phyloP scores from a whole-genome alignment of 2,888 invertebrate species.

The Brachynemurus nebulosus region DNA sequence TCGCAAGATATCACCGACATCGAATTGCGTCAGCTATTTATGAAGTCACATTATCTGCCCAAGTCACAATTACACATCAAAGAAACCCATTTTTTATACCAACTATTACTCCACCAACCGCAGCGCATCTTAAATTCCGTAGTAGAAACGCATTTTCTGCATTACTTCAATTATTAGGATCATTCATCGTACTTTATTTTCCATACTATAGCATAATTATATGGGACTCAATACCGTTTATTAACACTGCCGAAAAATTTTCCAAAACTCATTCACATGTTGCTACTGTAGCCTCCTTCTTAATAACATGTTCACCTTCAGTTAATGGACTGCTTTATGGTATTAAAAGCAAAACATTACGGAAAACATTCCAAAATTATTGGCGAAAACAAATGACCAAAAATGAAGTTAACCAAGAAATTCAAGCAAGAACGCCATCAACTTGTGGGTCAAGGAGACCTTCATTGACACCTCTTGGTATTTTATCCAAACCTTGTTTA shows the following conservation, averaged over 20 bases:
- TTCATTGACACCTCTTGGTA: conserved; percentile 44
- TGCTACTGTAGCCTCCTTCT: conserved; percentile 45
- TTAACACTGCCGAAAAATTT: too few relatives aligned
- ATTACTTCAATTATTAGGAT: conserved; percentile 58
- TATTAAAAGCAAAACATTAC: conserved; percentile 54
- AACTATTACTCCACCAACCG: conserved; percentile 42
- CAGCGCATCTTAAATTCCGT: conserved; percentile 35
- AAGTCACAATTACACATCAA: conserved; percentile 72
- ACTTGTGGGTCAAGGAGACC: conserved; percentile 62
- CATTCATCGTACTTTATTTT: conserved; percentile 55
- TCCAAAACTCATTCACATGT: conserved; percentile 32
- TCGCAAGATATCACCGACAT: conserved; percentile 62
- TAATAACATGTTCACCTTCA: conserved; percentile 55
- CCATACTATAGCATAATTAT: conserved; percentile 59
- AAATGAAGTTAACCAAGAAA: conserved; percentile 65
- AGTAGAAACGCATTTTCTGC: conserved; percentile 47
- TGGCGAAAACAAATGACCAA: conserved; percentile 65
- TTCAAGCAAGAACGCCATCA: conserved; percentile 66
- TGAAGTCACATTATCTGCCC: conserved; percentile 70
- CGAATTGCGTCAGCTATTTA: conserved; percentile 74
- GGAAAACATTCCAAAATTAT: conserved; percentile 61
- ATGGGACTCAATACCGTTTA: conserved; percentile 44
- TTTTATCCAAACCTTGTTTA: conserved; percentile 36
- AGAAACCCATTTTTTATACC: conserved; percentile 63
- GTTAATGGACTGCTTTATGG: conserved; percentile 69